Base-by-base conservation (phyloP, 2,888 invertebrate genomes). In the Lissonota sp. region DNA sequence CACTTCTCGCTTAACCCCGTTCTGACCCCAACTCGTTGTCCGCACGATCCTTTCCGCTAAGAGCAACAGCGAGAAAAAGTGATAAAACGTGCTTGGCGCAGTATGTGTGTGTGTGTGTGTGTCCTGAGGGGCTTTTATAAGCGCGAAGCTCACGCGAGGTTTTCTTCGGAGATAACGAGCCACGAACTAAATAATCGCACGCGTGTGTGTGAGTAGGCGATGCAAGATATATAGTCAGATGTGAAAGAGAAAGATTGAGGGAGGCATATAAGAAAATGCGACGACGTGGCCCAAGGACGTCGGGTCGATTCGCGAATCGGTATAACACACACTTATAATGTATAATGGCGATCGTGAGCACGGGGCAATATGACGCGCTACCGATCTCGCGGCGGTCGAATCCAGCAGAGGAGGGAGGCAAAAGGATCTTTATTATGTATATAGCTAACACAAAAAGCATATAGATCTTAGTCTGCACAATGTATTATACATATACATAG, bases 1-100 rank as follows among this genome's bases (percentile, higher is more conserved):
- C 81, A 81, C 78, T 78, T 71, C 66, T 78, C 81, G 77, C 55
- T 80, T 76, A 76, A 80, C 78, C 74, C 71, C 26, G 7, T 42
- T 12, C 6, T 53, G 53, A 53, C 53, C 53, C 67, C 66, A 78
- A 66, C 81, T 66, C 42, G 10, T 14, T 1, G 62, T n/a, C 7
- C 44, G 12, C 74, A 60, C 14, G 62, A 72, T 72, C 46, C 55
- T 63, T 63, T n/a, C 12, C 12, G 44, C 58, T 10, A 6, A 8
- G 6, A 10, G 73, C 60, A 40, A 16, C 16, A 12, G n/a, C 51
- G 58, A 16, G 51, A 37, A 42, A 53, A 8, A 42, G 10, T 16
- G 16, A 16, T 12, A 55, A 16, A 12, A 16, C 26, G 26, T 26
- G 26, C 26, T 26, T 1, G 14, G 14, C 10, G 60, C 42, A 55